Percentiles rank a stretch among this genome's conserved stretches.
These are phyloP conservation scores for Drosophila merina DNA, from an alignment of 2,888 invertebrate species.

Conservation along the genomic window DNA sequence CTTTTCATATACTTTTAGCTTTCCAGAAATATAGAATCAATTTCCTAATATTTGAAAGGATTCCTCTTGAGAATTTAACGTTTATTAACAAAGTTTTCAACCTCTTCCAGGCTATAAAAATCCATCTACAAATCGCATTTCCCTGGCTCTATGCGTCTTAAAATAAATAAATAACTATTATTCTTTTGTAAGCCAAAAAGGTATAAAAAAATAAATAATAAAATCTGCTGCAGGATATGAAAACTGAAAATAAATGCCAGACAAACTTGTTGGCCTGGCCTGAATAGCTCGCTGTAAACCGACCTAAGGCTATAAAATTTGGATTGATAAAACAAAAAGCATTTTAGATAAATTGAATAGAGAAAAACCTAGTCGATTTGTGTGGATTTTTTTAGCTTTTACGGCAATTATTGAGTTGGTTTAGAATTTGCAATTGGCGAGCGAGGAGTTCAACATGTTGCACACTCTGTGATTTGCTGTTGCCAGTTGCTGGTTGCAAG, in stretches of 20 bases:
- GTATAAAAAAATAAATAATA: conserved; percentile 45
- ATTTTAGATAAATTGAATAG: conserved; percentile 46
- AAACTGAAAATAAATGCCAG: conserved; percentile 49
- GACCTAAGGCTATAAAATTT: conserved; percentile 59
- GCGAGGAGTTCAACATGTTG: conserved; percentile 39
- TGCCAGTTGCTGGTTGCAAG: conserved; percentile 40
- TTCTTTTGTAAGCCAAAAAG: conserved; percentile 4
- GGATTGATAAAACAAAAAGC: conserved; percentile 29
- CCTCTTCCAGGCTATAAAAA: too few species aligned
- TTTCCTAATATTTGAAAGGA: too few species aligned
- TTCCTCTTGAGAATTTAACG: too few species aligned
- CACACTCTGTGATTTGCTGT: conserved; percentile 38
- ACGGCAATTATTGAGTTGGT: conserved; percentile 45
- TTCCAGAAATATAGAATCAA: too few species aligned
- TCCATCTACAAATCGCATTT: too few species aligned
- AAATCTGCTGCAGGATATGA: conserved; percentile 71
- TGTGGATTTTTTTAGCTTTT: neutral
- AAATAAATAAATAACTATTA: conserved; percentile 2
- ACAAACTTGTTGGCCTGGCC: conserved; percentile 48
- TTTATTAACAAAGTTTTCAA: too few species aligned
- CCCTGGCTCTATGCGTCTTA: too few species aligned
- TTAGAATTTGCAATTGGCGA: conserved; percentile 43
- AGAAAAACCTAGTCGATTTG: conserved; percentile 25
- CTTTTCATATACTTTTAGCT: too few species aligned
- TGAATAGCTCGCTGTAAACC: conserved; percentile 52